These are phyloP conservation scores for Malthinus seriepunctatus DNA, from an alignment of 2,888 invertebrate genomes.

Conservation along the genomic window DNA sequence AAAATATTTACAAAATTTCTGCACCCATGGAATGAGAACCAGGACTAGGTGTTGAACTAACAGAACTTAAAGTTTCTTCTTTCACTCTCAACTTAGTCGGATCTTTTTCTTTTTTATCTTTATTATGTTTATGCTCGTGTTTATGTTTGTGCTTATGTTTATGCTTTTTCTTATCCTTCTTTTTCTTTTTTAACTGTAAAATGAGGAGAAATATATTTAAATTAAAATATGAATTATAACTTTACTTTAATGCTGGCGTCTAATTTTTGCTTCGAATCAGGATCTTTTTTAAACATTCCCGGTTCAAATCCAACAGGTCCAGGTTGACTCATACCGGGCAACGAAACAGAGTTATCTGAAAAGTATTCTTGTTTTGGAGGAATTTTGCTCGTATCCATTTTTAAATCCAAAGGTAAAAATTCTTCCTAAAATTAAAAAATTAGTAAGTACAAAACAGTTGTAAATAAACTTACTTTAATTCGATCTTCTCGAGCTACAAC, in stretches of 20 bases:
- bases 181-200: constrained; percentile 59
- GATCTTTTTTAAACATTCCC: constrained; percentile 75
- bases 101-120: constrained; percentile 59
- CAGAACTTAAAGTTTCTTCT: constrained; percentile 77
- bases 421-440: constrained; percentile 38
- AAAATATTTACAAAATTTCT: constrained; percentile 18
- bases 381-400: constrained; percentile 37
- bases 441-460: neutral
- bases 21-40: constrained; percentile 51
- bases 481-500: constrained; percentile 50
- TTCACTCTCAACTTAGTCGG: constrained; percentile 64
- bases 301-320: constrained; percentile 84
- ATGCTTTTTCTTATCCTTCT: constrained; percentile 88
- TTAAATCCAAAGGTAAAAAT: constrained; percentile 41
- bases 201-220: neutral
- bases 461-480: constrained; percentile 36
- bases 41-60: constrained; percentile 76
- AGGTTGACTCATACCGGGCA: constrained; percentile 72
- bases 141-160: constrained; percentile 81
- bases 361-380: constrained; percentile 67
- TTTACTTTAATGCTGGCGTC: constrained; percentile 61
- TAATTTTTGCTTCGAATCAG: constrained; percentile 55
- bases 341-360: constrained; percentile 79
- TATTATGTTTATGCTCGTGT: constrained; percentile 62
- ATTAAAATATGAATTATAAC: constrained; percentile 10